Conservation (phyloP, 1,140 invertebrate species). For the Neodiprion virginianus region DNA sequence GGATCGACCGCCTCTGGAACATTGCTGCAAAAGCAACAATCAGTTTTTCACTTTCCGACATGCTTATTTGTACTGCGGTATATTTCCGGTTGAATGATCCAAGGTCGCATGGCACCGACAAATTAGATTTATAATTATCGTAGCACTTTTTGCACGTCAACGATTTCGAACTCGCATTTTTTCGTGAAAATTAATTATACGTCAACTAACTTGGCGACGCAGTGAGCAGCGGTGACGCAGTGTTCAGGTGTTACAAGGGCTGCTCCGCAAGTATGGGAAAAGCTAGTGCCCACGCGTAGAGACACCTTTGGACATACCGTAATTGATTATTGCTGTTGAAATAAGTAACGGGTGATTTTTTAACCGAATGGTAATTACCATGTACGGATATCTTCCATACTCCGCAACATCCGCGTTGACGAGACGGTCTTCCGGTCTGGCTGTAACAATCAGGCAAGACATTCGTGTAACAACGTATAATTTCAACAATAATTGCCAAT, state of each 20-base stretch:
- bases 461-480: neutral
- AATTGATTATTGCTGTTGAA: neutral
- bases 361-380: neutral
- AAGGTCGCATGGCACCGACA: too few species aligned
- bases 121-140: neutral
- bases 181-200: neutral
- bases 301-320: neutral
- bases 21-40: neutral
- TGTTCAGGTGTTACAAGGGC: neutral
- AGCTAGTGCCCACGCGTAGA: neutral
- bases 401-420: neutral
- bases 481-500: too few species aligned
- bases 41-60: neutral
- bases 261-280: neutral
- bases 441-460: neutral
- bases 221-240: slow-evolving; percentile 4
- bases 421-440: neutral
- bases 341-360: neutral
- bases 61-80: too few species aligned
- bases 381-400: neutral
- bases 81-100: too few species aligned
- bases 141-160: neutral
- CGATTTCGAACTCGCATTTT: too few species aligned
- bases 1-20: neutral
- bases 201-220: slow-evolving; percentile 1